Conservation (phyloP, 2,797 vertebrate genomes). For the Leptoclinus maculatus region DNA sequence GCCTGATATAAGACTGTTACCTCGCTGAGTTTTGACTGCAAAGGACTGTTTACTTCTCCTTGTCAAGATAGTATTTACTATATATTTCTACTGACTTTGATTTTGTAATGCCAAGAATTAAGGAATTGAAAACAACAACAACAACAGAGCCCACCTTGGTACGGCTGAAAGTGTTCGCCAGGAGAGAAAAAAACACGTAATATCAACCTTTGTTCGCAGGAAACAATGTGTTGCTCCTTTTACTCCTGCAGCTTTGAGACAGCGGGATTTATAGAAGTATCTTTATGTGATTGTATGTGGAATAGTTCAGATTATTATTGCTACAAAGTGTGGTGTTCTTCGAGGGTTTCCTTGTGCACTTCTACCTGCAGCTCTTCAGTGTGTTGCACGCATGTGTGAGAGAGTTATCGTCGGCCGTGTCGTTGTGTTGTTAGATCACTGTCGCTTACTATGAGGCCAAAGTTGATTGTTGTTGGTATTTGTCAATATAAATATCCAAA, state of each 20-base stretch:
- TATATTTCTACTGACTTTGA: conserved; percentile 80
- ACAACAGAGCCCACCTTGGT: conserved; percentile 30
- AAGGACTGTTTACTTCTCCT: conserved; percentile 77
- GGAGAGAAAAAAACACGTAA: conserved; percentile 29
- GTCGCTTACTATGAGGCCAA: conserved; percentile 74
- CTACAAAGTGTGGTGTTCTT: conserved; percentile 66
- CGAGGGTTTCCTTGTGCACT: conserved; percentile 71
- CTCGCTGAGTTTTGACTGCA: conserved; percentile 75
- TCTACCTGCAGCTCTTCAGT: conserved; percentile 72
- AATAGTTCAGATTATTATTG: conserved; percentile 71
- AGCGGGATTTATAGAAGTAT: conserved; percentile 67
- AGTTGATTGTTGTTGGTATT: conserved; percentile 66
- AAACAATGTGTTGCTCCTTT: conserved; percentile 46
- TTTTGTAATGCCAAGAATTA: conserved; percentile 73
- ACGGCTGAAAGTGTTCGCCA: conserved; percentile 49
- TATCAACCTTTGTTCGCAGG: conserved; percentile 35
- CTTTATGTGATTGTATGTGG: conserved; percentile 65
- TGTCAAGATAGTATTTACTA: conserved; percentile 73
- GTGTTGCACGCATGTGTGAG: conserved; percentile 75
- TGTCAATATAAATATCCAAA: conserved; percentile 64
- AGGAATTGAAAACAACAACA: conserved; percentile 36
- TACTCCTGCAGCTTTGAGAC: conserved; percentile 52
- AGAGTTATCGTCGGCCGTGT: conserved; percentile 56
- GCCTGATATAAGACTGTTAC: conserved; percentile 83
- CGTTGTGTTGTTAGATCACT: conserved; percentile 65